Base-by-base conservation (phyloP, 1,140 invertebrate species). In the Trichonephila inaurata region DNA sequence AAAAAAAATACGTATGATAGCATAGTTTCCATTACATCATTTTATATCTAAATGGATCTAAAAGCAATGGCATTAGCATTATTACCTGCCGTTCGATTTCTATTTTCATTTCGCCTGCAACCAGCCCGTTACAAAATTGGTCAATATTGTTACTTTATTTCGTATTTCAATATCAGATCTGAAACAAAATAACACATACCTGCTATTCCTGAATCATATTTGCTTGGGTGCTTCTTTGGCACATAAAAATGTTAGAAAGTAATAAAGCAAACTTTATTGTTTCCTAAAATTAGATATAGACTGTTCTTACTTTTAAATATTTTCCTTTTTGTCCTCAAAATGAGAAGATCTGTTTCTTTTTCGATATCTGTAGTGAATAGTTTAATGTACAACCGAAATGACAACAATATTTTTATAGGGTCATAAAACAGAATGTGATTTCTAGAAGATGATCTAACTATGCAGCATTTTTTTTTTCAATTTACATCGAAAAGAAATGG, bases 281-380 rank as follows among this genome's bases (percentile, higher is more conserved):
- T 51, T 85, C 24, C 82, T 2, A 58, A 85, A 85, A 19, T 21
- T 28, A 58, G 44, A 24, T 51, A 60, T 51, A 85, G 58, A 85
- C 58, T 85, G 3, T 85, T 85, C 18, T 58, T 60, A 85, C 58
- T 85, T 33, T 60, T 85, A 51, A 85, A 51, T 58, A 85, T 33
- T 85, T 19, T 40, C 33, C 21, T n/a, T 60, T 40, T 18, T 85
- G 44, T n/a, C 28, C 18, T 85, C n/a, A 85, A 85, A 85, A 85
- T 21, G 6, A 60, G 16, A 24, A 21, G 12, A 51, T 21, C 28
- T 28, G 0, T 0, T 18, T 14, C 33, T 58, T 60, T 40, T 7
- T 58, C 14, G 21, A 85, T 51, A 58, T n/a, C 58, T 60, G 19
- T 24, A 19, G 44, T 85, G 58, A 85, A 58, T 21, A 51, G 8